Evolutionary conservation across 2,113 vertebrate species (phyloP), one percentile per base, ranked within the genome.

Genomic region (Gobiocypris rarus): DNA sequence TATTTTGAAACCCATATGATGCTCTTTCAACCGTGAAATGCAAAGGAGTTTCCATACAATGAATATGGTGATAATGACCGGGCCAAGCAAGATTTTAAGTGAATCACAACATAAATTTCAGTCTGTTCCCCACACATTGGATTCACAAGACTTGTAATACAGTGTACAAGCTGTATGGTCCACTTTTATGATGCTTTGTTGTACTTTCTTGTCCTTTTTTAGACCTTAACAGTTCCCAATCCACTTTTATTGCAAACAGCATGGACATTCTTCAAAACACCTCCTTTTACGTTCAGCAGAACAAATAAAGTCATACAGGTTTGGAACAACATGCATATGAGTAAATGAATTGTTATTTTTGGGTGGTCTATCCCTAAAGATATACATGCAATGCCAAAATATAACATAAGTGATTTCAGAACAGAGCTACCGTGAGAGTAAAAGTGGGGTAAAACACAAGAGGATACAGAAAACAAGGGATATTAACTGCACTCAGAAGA

Each of bases 401-500:
- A 22, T 22, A 9, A 54, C 52, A 54, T 54, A 19, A 54, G 31
- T 69, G 58, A 61, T 61, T 10, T 61, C 41, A 71, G 69, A 71
- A 43, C 5, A 43, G 69, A 71, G 22, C 41, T 45, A 48, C 70
- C 45, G 41, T 45, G 11, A 73, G n/a, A 48, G 70, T 24, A 73
- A 73, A 73, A 73, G 41, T 73, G 70, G 70, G 14, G 24, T 17
- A 63, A 52, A 43, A 56, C 67, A 48, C 77, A 22, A 38, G 80
- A 81, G 75, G 52, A 74, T 41, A 79, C 38, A 74, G 81, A 67
- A 83, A 83, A 76, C 81, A 15, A 5, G 41, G 48, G 50, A 61
- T 45, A 31, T 59, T 73, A 84, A 84, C 24, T 7, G 65, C 38
- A 71, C 71, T 59, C 61, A 34, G 31, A 38, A 56, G 73, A 48